Evolutionary conservation across 1,140 invertebrate genomes (phyloP).

Genomic region (Temnothorax nylanderi): DNA sequence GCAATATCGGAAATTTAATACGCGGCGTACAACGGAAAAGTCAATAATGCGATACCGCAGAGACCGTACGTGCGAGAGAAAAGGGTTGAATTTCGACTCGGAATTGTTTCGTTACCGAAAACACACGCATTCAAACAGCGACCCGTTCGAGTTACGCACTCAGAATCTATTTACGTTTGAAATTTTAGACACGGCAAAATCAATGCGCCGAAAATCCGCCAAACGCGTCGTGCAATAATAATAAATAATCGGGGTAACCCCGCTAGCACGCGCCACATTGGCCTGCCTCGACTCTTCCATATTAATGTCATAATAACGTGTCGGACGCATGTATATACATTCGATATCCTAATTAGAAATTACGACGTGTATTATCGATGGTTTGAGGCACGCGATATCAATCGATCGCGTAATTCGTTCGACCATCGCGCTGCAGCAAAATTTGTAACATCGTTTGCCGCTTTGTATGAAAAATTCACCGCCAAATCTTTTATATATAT

Average conservation of each 20-base stretch:
- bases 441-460: background rate
- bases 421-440: background rate
- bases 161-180: conserved; percentile 51
- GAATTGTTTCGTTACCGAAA: conserved; percentile 53
- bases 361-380: conserved; percentile 16
- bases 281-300: background rate
- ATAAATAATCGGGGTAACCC: conserved; percentile 5
- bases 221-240: background rate
- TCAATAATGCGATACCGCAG: conserved; percentile 58
- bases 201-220: conserved; percentile 43
- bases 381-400: conserved; percentile 6
- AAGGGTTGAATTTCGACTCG: conserved; percentile 58
- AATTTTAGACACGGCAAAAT: conserved; percentile 49
- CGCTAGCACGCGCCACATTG: background rate
- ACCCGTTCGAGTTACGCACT: conserved; percentile 26
- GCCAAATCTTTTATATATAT: conserved; percentile 45
- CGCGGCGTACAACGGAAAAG: conserved; percentile 43
- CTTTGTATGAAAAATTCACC: conserved; percentile 43
- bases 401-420: conserved; percentile 24
- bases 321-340: background rate
- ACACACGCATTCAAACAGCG: conserved; percentile 28
- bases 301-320: conserved; percentile 24
- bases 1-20: conserved; percentile 59
- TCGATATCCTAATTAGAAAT: conserved; percentile 44
- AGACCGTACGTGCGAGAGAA: conserved; percentile 30